These are phyloP conservation scores for Laticauda colubrina DNA, from an alignment of 2,113 vertebrate species.

Conservation along the genomic window DNA sequence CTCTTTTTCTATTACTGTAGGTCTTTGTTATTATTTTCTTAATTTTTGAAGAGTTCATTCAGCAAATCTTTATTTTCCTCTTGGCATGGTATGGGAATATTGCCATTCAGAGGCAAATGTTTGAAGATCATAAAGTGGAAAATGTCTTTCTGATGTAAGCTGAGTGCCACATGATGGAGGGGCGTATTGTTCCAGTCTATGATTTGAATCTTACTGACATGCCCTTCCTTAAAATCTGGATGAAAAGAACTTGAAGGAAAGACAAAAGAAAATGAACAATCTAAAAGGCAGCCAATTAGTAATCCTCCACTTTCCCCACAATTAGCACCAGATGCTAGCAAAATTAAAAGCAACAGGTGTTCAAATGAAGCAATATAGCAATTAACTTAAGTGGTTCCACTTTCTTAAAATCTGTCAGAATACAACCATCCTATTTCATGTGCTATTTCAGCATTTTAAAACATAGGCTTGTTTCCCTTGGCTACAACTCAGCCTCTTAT, in stretches of 20 bases:
- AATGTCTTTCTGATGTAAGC: not conserved
- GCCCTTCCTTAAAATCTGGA: constrained; percentile 30
- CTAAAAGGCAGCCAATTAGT: constrained; percentile 27
- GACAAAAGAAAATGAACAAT: constrained; percentile 37
- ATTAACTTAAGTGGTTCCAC: constrained; percentile 55
- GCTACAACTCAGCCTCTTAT: constrained; percentile 36
- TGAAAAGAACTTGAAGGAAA: constrained; percentile 25
- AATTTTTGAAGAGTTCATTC: not conserved
- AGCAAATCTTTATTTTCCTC: constrained; percentile 1
- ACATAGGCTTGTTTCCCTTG: constrained; percentile 31
- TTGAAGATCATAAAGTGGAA: not conserved
- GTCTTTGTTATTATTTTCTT: not conserved
- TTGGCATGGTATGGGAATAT: not conserved
- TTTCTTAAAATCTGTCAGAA: constrained; percentile 54
- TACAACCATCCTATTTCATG: constrained; percentile 33
- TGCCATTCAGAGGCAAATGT: not conserved
- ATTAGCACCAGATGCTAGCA: constrained; percentile 44
- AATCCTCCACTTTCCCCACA: not conserved
- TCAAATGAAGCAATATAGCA: constrained; percentile 52
- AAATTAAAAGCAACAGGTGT: constrained; percentile 59
- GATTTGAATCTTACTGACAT: not conserved
- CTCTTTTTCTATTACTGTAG: not conserved
- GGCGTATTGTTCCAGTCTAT: constrained; percentile 25
- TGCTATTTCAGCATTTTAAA: constrained; percentile 39
- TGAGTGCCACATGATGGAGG: not conserved